Conservation (phyloP, 2,797 vertebrate genomes). For the Xiphophorus birchmanni region DNA sequence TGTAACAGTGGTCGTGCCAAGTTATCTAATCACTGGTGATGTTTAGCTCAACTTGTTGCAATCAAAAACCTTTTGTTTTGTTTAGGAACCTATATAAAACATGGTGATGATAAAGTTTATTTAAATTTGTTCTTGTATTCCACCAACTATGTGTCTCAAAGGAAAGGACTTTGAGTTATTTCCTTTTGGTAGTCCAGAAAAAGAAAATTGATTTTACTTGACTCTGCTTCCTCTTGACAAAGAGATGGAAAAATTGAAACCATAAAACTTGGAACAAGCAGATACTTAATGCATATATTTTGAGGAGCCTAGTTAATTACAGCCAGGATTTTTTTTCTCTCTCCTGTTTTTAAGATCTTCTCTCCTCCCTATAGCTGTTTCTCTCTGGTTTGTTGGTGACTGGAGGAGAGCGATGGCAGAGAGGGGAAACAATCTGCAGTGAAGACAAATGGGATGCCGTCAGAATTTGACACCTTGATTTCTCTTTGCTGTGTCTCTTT, state of each 20-base stretch:
- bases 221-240: not conserved
- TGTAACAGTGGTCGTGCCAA: not conserved
- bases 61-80: not conserved
- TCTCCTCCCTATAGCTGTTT: not conserved
- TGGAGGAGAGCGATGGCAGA: slow-evolving; percentile 9
- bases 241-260: not conserved
- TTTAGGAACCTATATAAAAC: not conserved
- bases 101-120: not conserved
- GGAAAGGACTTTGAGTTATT: not conserved
- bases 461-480: slow-evolving; percentile 6
- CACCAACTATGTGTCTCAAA: not conserved
- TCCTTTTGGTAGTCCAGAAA: not conserved
- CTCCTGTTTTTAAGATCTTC: not conserved
- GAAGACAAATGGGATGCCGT: slow-evolving; percentile 38
- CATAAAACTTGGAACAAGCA: not conserved
- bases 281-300: not conserved
- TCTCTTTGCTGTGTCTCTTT: slow-evolving; percentile 15
- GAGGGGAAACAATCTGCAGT: slow-evolving; percentile 17
- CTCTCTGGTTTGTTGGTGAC: slow-evolving; percentile 10
- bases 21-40: not conserved
- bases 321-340: not conserved
- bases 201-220: not conserved
- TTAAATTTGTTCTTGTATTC: not conserved
- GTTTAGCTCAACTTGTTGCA: not conserved
- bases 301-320: not conserved